Evolutionary conservation across 1,140 invertebrate genomes (phyloP).

Genomic region (Papilio dardanus): DNA sequence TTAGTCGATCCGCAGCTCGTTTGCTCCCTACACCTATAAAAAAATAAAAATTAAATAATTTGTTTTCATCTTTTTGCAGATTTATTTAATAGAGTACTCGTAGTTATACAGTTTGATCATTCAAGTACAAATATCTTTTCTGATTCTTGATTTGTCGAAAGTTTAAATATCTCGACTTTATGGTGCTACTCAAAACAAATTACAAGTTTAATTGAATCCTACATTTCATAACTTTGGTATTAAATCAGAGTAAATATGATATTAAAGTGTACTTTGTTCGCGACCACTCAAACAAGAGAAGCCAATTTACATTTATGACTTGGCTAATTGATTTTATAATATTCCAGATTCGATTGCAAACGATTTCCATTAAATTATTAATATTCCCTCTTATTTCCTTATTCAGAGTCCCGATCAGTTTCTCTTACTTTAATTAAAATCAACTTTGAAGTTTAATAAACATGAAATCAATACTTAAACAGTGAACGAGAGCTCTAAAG

Average conservation of each 20-base stretch:
- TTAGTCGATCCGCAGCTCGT: no score
- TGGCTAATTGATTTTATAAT: constrained; percentile 15
- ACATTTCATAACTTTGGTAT: not conserved
- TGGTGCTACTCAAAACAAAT: not conserved
- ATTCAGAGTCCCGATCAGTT: not conserved
- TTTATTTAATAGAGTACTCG: no score
- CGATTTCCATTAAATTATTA: constrained; percentile 17
- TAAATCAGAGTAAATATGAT: not conserved
- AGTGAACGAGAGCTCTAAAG: not conserved
- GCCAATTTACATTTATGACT: constrained; percentile 24
- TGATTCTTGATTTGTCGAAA: no score
- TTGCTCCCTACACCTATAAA: no score
- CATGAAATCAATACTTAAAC: not conserved
- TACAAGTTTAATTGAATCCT: not conserved
- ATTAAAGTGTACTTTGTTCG: no score
- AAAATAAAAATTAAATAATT: no score
- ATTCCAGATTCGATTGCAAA: constrained; percentile 20
- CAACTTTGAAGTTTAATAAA: not conserved
- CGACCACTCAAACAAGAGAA: constrained; percentile 15
- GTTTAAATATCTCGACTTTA: no score
- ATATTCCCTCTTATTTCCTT: constrained; percentile 4
- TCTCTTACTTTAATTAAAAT: constrained; percentile 3
- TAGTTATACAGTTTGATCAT: no score
- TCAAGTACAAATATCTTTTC: no score
- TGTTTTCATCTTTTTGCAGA: no score